phyloP scores from a whole-genome alignment of 2,888 invertebrate genomes.

The Stomorhina lunata region DNA sequence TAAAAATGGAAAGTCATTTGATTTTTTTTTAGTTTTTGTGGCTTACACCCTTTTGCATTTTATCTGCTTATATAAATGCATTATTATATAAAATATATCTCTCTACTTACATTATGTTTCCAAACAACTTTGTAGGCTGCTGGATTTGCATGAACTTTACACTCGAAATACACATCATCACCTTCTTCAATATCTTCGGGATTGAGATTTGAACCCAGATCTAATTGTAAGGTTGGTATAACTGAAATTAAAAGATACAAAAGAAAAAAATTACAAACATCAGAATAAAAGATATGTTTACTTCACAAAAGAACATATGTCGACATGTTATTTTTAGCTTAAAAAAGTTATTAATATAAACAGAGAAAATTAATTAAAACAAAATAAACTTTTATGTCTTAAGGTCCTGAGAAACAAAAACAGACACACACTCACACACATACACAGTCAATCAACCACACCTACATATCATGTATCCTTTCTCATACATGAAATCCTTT shows the following conservation, averaged over 20 bases:
- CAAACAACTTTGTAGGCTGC: slow-evolving; percentile 89
- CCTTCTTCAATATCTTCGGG: slow-evolving; percentile 90
- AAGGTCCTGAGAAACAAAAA: background rate
- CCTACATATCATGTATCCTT: too few species aligned
- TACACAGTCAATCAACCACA: background rate
- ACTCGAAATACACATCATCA: slow-evolving; percentile 90
- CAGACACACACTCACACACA: background rate
- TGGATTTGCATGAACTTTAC: slow-evolving; percentile 89
- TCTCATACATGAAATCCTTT: background rate
- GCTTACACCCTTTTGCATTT: too few species aligned
- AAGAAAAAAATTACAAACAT: slow-evolving; percentile 36
- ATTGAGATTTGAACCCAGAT: slow-evolving; percentile 87
- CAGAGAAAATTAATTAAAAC: slow-evolving; percentile 58
- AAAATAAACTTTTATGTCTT: background rate
- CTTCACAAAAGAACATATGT: background rate
- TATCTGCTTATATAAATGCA: too few species aligned
- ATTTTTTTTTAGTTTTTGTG: too few species aligned
- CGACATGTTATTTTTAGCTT: background rate
- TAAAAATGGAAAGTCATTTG: too few species aligned
- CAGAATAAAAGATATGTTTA: too few species aligned
- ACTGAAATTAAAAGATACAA: slow-evolving; percentile 78
- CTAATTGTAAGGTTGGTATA: slow-evolving; percentile 85
- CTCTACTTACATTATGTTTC: slow-evolving; percentile 88
- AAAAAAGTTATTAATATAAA: slow-evolving; percentile 11
- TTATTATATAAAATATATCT: too few species aligned